These are phyloP conservation scores for Magallana gigas DNA, from an alignment of 1,140 invertebrate species.

Conservation along the genomic window DNA sequence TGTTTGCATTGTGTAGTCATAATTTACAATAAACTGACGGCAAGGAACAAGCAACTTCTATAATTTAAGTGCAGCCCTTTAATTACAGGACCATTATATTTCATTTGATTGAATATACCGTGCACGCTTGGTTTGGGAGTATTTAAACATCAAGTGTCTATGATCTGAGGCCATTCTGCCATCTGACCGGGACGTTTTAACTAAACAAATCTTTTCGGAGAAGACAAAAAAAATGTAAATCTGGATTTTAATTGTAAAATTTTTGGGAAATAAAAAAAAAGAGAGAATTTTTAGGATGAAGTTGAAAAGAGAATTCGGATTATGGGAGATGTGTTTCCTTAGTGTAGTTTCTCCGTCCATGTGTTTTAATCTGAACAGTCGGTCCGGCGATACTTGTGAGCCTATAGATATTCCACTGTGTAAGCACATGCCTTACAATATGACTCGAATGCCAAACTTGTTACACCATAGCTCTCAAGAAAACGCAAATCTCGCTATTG, in stretches of 20 bases:
- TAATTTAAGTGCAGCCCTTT: constrained; percentile 35
- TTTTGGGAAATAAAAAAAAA: neutral
- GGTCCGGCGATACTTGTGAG: constrained; percentile 71
- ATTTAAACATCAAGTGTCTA: constrained; percentile 26
- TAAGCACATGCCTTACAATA: constrained; percentile 76
- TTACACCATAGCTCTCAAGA: constrained; percentile 77
- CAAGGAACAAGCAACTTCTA: constrained; percentile 31
- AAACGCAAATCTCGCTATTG: constrained; percentile 75
- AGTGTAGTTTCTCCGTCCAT: neutral
- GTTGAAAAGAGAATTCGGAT: neutral
- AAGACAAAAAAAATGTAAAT: neutral
- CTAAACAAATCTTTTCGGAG: neutral
- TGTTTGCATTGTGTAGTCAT: constrained; percentile 33
- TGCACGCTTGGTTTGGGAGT: constrained; percentile 29
- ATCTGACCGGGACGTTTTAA: neutral
- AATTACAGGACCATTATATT: constrained; percentile 29
- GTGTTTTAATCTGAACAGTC: constrained; percentile 20
- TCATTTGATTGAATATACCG: constrained; percentile 32
- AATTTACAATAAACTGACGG: constrained; percentile 36
- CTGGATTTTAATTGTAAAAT: neutral
- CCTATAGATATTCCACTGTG: constrained; percentile 76
- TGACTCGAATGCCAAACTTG: constrained; percentile 78
- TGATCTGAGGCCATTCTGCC: neutral
- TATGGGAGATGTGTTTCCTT: neutral
- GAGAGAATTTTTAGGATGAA: neutral